Conservation (phyloP, 2,797 vertebrate species). For the Moxostoma hubbsi region DNA sequence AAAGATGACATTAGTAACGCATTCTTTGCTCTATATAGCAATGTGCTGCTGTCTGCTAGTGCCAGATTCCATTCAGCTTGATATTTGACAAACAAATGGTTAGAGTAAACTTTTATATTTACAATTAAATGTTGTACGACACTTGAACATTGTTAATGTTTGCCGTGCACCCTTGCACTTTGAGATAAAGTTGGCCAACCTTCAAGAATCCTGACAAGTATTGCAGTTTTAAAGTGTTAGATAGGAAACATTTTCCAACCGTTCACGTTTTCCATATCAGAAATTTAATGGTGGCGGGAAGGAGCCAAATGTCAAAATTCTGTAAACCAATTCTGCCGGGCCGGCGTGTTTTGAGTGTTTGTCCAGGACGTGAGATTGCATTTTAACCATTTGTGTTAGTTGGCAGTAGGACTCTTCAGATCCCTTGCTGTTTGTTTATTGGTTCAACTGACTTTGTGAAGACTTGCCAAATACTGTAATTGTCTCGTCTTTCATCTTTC, state of each 20-base stretch:
- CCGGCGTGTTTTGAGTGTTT: conserved; percentile 32
- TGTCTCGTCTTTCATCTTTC: conserved; percentile 60
- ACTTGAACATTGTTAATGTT: neutral
- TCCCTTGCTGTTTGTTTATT: conserved; percentile 57
- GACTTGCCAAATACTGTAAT: conserved; percentile 68
- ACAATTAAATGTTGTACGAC: neutral
- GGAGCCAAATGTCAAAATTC: conserved; percentile 43
- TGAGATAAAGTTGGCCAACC: conserved; percentile 46
- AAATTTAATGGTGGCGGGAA: conserved; percentile 50
- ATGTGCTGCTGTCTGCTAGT: neutral
- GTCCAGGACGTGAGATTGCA: conserved; percentile 52
- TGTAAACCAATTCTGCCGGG: conserved; percentile 46
- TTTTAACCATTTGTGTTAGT: conserved; percentile 57
- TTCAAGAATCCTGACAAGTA: conserved; percentile 46
- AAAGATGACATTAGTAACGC: neutral
- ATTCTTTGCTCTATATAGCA: neutral
- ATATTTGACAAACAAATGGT: neutral
- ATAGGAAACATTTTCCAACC: conserved; percentile 55
- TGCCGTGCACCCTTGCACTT: neutral
- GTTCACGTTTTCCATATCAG: conserved; percentile 54
- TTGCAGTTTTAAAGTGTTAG: conserved; percentile 46
- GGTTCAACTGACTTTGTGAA: conserved; percentile 58
- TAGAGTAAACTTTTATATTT: neutral
- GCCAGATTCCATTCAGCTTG: neutral
- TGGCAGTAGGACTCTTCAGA: conserved; percentile 38